Percentiles rank a stretch among this genome's conserved stretches.
Conservation (phyloP, 2,797 vertebrate species). For the Huso huso region DNA sequence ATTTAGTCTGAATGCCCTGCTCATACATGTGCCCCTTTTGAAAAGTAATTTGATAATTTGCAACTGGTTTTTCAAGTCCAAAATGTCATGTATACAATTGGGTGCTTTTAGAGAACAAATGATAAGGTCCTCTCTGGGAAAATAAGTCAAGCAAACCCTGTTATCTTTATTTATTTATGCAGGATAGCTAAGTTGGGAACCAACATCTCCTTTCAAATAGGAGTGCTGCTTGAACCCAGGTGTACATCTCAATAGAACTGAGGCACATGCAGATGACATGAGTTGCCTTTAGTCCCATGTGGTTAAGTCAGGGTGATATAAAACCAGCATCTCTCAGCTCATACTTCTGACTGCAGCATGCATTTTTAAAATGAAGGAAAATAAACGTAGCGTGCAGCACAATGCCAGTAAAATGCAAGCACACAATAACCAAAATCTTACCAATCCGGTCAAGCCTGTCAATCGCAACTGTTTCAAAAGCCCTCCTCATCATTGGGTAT, state of each 20-base stretch:
- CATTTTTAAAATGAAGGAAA: constrained; percentile 44
- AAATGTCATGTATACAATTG: constrained; percentile 15
- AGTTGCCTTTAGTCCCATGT: constrained; percentile 58
- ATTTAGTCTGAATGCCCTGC: constrained; percentile 39
- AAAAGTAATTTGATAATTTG: constrained; percentile 15
- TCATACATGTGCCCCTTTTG: constrained; percentile 63
- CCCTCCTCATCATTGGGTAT: constrained; percentile 98
- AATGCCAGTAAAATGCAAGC: constrained; percentile 60
- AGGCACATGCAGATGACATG: constrained; percentile 71
- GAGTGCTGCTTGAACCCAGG: constrained; percentile 74
- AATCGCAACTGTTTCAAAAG: constrained; percentile 90
- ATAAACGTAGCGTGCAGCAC: constrained; percentile 66
- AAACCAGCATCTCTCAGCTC: constrained; percentile 51
- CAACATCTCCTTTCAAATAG: constrained; percentile 28
- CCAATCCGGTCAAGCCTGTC: constrained; percentile 95
- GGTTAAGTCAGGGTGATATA: constrained; percentile 51
- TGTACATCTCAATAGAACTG: constrained; percentile 61
- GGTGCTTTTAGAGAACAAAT: constrained; percentile 24
- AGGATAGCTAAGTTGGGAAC: neutral
- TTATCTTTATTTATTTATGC: neutral
- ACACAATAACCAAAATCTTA: constrained; percentile 62
- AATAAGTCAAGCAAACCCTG: neutral
- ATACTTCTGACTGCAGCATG: constrained; percentile 61
- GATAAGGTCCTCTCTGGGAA: constrained; percentile 26
- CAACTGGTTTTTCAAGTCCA: neutral